Evolutionary conservation across 2,797 vertebrate genomes (phyloP), one percentile per base, ranked within the genome.

Genomic region (Platyrinchus mystaceus): DNA sequence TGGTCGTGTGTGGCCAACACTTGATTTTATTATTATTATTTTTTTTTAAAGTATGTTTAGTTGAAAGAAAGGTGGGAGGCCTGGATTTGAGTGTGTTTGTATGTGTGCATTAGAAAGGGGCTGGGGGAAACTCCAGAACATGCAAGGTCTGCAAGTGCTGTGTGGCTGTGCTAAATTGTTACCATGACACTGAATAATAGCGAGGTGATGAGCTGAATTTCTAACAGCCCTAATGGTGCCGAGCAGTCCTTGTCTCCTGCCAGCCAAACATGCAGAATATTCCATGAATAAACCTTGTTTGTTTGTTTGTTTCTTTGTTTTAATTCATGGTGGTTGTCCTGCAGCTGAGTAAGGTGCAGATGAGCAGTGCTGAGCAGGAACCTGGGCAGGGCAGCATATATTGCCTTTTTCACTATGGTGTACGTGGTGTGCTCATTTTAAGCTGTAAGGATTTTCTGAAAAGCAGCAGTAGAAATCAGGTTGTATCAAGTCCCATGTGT

Each of bases 101-200:
- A 17, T 10, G 24, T 6, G 28, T 20, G 17, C 55, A 28, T 50
- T 55, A 50, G 73, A 58, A 76, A 64, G 55, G 47, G 41, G 20
- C 22, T 2, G 7, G 34, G 5, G 7, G 18, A 11, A 74, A 9
- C 71, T 74, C 24, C 19, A 58, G 41, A 74, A 56, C 27, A 4
- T 10, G 22, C 12, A 19, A n/a, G 18, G 32, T 69, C 80, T 84
- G 62, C 41, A 78, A 79, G 50, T 20, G 43, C 78, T 37, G 24
- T 44, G 74, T 58, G 78, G 37, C 81, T 78, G 6, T 26, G 59
- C 24, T 64, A 12, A 84, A 71, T 67, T 89, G 94, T 95, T 89
- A 83, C 90, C 75, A 80, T 95, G 93, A 58, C 88, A 74, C 67
- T 85, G 81, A 93, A 17, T 70, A 87, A 90, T 32, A 27, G 56